Evolutionary conservation across 2,888 invertebrate genomes (phyloP).

Genomic region (Leptarthrus brevirostris): DNA sequence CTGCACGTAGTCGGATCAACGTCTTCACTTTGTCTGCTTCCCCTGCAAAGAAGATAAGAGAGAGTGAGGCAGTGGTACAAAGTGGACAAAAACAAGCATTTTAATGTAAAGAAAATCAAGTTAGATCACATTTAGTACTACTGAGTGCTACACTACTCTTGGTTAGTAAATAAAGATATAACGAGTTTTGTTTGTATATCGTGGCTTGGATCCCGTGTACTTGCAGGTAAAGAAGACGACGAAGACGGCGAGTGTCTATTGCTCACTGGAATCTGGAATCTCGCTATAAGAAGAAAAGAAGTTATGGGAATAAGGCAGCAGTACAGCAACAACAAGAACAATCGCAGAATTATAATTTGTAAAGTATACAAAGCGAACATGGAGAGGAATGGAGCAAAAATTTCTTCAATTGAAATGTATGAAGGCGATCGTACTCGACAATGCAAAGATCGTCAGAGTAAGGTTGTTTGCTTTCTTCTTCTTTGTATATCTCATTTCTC

Average conservation of each 20-base stretch:
- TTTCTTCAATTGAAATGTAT: background rate
- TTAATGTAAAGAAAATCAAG: constrained; percentile 39
- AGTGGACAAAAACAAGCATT: constrained; percentile 21
- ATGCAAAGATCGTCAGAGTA: background rate
- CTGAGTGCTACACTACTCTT: constrained; percentile 2
- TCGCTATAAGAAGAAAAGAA: constrained; percentile 3
- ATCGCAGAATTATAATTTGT: constrained; percentile 12
- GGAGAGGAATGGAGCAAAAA: constrained; percentile 33
- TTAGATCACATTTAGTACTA: constrained; percentile 35
- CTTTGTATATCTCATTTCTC: background rate
- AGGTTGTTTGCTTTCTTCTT: background rate
- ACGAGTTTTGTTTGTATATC: background rate
- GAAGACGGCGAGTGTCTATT: constrained; percentile 7
- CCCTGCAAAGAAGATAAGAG: constrained; percentile 60
- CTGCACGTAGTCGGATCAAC: constrained; percentile 67
- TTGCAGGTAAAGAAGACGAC: background rate
- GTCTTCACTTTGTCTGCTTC: constrained; percentile 68
- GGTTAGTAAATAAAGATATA: background rate
- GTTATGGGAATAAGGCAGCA: constrained; percentile 33
- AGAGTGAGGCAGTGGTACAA: constrained; percentile 27
- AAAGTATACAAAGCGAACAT: constrained; percentile 6
- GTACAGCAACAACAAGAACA: constrained; percentile 15
- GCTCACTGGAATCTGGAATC: constrained; percentile 1
- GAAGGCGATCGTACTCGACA: background rate
- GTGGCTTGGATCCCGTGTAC: background rate